These are phyloP conservation scores for Epizoanthus ramosus DNA, from an alignment of 92 coral and sea anemone species.

Conservation along the genomic window DNA sequence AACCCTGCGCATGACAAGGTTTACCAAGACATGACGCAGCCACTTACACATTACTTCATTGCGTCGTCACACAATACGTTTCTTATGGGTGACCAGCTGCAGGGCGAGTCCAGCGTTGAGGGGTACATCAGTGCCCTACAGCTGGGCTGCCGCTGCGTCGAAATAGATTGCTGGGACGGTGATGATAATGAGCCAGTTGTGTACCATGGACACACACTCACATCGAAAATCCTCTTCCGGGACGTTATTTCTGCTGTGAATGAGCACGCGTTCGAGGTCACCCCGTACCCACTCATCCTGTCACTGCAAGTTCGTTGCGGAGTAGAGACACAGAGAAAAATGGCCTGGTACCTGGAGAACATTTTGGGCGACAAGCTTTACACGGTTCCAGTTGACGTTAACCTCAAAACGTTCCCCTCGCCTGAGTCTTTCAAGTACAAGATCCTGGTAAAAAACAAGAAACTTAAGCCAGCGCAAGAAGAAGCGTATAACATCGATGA, in stretches of 20 bases:
- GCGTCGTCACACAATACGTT: constrained; percentile 86
- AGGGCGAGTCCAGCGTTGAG: constrained; percentile 61
- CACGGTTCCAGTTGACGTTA: constrained; percentile 41
- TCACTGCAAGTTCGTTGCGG: constrained; percentile 76
- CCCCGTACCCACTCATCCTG: constrained; percentile 72
- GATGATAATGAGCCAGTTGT: constrained; percentile 68
- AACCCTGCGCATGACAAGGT: constrained; percentile 58
- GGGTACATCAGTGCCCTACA: constrained; percentile 62
- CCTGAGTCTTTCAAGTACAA: constrained; percentile 75
- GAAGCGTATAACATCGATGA: constrained; percentile 51
- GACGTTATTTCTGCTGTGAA: constrained; percentile 62
- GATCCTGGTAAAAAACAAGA: constrained; percentile 63
- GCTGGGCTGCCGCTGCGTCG: constrained; percentile 79
- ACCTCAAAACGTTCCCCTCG: constrained; percentile 48
- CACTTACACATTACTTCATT: constrained; percentile 74
- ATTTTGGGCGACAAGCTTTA: constrained; percentile 61
- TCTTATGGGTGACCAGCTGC: constrained; percentile 66
- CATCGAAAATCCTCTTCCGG: constrained; percentile 71
- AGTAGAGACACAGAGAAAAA: constrained; percentile 64
- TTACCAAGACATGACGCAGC: constrained; percentile 78
- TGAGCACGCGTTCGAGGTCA: constrained; percentile 68
- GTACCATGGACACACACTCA: constrained; percentile 73
- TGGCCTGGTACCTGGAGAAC: constrained; percentile 57
- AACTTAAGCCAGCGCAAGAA: constrained; percentile 56
- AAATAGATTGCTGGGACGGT: constrained; percentile 83